Evolutionary conservation across 2,888 invertebrate genomes (phyloP).

Genomic region (Dyspetes luteomarginatus): DNA sequence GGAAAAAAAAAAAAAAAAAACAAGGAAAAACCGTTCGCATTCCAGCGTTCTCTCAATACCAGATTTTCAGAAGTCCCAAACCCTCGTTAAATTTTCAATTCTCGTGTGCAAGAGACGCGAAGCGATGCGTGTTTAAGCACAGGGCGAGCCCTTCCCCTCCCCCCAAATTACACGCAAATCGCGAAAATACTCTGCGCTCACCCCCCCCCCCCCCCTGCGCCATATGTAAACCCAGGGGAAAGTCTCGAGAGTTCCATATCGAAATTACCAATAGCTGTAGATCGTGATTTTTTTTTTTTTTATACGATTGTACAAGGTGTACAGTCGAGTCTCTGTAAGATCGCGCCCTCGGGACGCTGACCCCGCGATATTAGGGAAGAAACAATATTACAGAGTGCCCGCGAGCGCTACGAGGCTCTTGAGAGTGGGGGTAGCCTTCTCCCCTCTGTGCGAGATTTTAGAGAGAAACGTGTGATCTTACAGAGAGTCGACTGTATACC

Average conservation of each 20-base stretch:
- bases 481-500: no score
- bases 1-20: no score
- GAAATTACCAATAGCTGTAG: slow-evolving; percentile 46
- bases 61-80: slow-evolving; percentile 48
- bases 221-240: slow-evolving; percentile 19
- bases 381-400: no score
- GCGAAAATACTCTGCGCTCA: slow-evolving; percentile 51
- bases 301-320: background rate
- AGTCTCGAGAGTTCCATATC: slow-evolving; percentile 51
- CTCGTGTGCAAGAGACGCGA: slow-evolving; percentile 36
- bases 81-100: slow-evolving; percentile 59
- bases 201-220: slow-evolving; percentile 32
- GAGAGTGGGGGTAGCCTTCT: no score
- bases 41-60: slow-evolving; percentile 52
- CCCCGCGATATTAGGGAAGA: no score
- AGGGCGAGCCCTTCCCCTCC: slow-evolving; percentile 17
- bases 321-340: no score
- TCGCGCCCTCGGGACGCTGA: no score
- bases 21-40: slow-evolving; percentile 41
- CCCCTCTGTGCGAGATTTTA: no score
- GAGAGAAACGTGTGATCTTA: no score
- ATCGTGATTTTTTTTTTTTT: background rate
- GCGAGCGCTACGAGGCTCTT: no score
- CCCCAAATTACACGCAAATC: background rate
- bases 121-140: slow-evolving; percentile 49